Base-by-base conservation (phyloP, 23 tunicate species). In the Botrylloides violaceus region DNA sequence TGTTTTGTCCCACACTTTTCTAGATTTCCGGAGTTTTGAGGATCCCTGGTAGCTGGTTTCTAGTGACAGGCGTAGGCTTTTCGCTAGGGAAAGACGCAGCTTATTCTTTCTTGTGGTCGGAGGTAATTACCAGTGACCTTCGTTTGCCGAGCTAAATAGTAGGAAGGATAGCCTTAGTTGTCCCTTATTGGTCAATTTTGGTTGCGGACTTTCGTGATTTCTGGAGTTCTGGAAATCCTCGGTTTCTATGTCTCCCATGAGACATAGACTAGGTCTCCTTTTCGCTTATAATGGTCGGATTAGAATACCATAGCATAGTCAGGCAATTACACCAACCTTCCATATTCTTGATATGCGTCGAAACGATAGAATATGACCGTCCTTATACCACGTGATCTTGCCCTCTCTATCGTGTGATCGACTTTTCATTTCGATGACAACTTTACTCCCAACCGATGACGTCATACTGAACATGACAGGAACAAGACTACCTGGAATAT, bases 311-410 rank as follows among this genome's bases (percentile, higher is more conserved):
- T 47, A 47, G 18, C 18, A 47, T 12, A 12, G 55, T 47, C 18
- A 12, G 18, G 12, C 55, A n/a, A n/a, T n/a, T n/a, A n/a, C n/a
- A n/a, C n/a, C n/a, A n/a, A 80, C 84, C 77, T 39, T 47, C 78
- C 84, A 71, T 24, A 80, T 80, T 37, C 78, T 59, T 1, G 63
- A 28, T n/a, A 4, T 34, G 25, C 23, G 9, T 39, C 32, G 36
- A 2, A 43, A 34, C 12, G 43, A 58, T 30, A 80, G 37, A 26
- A 37, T 43, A 19, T 39, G 78, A 6, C 78, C 72, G 53, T 80
- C 72, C 61, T 80, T 80, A 36, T 58, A 36, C 84, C 84, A 80
- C 2, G 25, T 49, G 63, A 77, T 64, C 48, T 43, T 43, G 2
- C 64, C 39, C 28, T 49, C 0, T 4, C 49, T 29, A 2, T 4